Evolutionary conservation across 2,113 vertebrate genomes (phyloP).

Genomic region (Cichladusa arquata): DNA sequence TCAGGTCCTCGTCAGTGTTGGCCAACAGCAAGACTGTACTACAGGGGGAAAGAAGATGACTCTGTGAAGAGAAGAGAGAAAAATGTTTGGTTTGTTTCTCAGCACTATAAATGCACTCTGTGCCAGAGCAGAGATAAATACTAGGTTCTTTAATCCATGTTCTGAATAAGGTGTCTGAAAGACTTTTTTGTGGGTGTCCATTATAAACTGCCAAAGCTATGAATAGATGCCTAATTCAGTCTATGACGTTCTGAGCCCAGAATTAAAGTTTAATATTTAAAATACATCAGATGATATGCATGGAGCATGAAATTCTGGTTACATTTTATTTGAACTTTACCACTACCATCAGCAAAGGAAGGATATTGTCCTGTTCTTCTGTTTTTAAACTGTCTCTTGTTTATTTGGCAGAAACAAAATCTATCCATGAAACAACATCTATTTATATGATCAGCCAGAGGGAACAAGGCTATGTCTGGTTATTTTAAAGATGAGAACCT

Average conservation of each 20-base stretch:
- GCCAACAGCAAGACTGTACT: rapidly evolving
- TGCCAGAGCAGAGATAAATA: background rate
- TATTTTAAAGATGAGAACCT: background rate
- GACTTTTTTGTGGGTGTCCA: background rate
- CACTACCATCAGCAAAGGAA: background rate
- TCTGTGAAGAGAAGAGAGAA: background rate
- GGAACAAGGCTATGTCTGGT: background rate
- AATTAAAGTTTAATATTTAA: background rate
- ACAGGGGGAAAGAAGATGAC: background rate
- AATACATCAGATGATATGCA: background rate
- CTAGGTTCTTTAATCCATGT: background rate
- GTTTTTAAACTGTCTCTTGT: background rate
- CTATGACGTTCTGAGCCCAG: background rate
- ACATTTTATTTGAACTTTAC: background rate
- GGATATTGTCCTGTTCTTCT: background rate
- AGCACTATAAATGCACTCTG: background rate
- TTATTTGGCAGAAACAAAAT: background rate
- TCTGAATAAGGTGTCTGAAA: background rate
- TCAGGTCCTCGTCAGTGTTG: background rate
- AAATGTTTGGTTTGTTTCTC: background rate
- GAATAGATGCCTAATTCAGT: background rate
- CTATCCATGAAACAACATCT: background rate
- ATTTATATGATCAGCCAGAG: background rate
- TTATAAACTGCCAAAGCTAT: background rate
- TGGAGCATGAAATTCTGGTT: background rate